Conservation (phyloP, 2,888 invertebrate genomes). For the Epinotia bilunana region DNA sequence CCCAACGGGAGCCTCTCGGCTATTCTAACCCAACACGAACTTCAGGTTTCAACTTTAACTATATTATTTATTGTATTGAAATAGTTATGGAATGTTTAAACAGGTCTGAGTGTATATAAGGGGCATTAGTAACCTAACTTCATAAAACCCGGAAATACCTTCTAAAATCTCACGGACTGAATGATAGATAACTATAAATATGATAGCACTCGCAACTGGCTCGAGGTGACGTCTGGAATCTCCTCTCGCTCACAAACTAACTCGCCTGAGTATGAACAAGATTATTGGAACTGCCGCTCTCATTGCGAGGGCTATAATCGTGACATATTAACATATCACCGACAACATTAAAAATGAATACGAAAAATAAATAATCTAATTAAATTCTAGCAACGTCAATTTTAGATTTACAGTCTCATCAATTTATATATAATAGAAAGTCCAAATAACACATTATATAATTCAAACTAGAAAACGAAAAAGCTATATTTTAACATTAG, state of each 20-base stretch:
- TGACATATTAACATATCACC: not conserved
- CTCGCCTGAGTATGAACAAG: not conserved
- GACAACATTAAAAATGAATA: not conserved
- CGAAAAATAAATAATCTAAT: slow-evolving; percentile 9
- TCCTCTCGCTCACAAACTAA: not conserved
- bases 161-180: slow-evolving; percentile 2
- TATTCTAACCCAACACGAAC: no score
- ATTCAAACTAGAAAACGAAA: slow-evolving; percentile 30
- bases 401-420: slow-evolving; percentile 3
- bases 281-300: not conserved
- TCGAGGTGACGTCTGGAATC: not conserved
- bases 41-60: no score
- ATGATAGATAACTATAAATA: not conserved
- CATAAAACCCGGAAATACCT: not conserved
- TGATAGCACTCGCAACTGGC: not conserved
- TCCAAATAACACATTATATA: slow-evolving; percentile 31
- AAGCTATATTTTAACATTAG: slow-evolving; percentile 34
- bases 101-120: not conserved
- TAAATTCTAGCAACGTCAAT: slow-evolving; percentile 3
- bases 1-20: no score
- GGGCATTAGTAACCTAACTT: not conserved
- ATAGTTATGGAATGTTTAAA: not conserved
- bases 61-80: not conserved
- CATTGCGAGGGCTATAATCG: not conserved
- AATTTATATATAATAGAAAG: slow-evolving; percentile 2